Evolutionary conservation across 2,888 invertebrate genomes (phyloP), one percentile per base, ranked within the genome.

Genomic region (Agrotis segetum): DNA sequence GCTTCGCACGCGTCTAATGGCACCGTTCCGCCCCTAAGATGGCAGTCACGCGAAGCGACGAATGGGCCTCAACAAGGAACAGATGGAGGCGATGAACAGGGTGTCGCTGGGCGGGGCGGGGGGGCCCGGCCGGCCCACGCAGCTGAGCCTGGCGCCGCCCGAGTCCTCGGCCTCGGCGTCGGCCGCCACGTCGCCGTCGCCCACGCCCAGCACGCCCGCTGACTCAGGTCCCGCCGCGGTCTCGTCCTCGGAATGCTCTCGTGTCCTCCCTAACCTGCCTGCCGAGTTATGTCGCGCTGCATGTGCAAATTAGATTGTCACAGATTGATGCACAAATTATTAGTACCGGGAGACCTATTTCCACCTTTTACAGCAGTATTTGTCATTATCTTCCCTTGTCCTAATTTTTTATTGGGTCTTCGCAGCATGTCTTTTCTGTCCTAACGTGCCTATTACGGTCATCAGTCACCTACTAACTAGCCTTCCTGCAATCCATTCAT

Each of bases 31-130:
- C 93, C 90, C 93, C 92, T 56, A 96, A 96, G 96, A 96, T 96
- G 96, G 96, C 96, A 96, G 96, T 95, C 96, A 96, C 95, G 94
- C 95, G 96, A 96, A 96, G 94, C 92, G 96, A 94, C 96, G 96
- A 89, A 96, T 96, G 95, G 96, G 96, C 91, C 96, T 96, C 93
- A 96, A 96, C 94, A 94, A 96, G 91, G 96, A 96, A 90, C 95
- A 96, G 91, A 95, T 96, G 95, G 96, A 96, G 92, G 96, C 95
- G 89, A 94, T 96, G 95, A 95, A 93, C 91, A 93, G 92, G 81
- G 95, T 95, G 90, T 94, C 95, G 90, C 94, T 96, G 92, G 40
- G 40, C 80, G 88, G 81, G 83, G 88, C 85, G 77, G 88, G 88
- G 71, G 58, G 55, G 49, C 75, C 80, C 44, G 66, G 88, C 89